Percentiles rank a stretch among this genome's conserved stretches.
Evolutionary conservation across 2,797 vertebrate genomes (phyloP).

Genomic region (Nasua narica): DNA sequence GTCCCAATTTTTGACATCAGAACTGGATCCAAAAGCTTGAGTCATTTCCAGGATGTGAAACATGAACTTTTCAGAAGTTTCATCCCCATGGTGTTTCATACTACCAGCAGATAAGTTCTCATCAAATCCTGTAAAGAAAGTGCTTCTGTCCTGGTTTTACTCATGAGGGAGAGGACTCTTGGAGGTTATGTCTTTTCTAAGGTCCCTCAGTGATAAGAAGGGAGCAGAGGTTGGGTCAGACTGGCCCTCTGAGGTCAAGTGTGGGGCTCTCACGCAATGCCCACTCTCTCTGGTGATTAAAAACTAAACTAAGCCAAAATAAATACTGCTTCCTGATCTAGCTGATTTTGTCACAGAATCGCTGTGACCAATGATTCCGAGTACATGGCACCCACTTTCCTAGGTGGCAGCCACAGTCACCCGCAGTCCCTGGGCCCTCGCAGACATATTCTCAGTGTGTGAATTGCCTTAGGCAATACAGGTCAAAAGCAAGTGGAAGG

Average conservation of each 20-base stretch:
- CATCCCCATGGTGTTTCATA: neutral
- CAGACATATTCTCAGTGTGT: neutral
- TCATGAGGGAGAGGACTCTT: neutral
- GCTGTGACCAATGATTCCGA: neutral
- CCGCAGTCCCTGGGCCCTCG: neutral
- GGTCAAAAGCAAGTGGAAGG: neutral
- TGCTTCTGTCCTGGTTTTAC: neutral
- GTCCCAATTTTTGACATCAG: neutral
- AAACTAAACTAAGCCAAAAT: conserved; percentile 11
- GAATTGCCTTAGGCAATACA: neutral
- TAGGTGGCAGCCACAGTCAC: neutral
- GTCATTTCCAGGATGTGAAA: neutral
- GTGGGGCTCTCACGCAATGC: neutral
- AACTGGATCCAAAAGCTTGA: neutral
- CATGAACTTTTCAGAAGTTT: neutral
- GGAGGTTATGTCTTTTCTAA: neutral
- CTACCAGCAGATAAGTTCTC: neutral
- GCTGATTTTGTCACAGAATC: neutral
- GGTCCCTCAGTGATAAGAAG: neutral
- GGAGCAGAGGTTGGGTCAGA: neutral
- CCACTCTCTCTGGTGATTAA: neutral
- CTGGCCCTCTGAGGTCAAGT: neutral
- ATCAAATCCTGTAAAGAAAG: neutral
- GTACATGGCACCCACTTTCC: neutral
- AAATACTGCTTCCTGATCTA: conserved; percentile 9